Base-by-base conservation (phyloP, 2,888 invertebrate species). In the Eristalis intricaria region DNA sequence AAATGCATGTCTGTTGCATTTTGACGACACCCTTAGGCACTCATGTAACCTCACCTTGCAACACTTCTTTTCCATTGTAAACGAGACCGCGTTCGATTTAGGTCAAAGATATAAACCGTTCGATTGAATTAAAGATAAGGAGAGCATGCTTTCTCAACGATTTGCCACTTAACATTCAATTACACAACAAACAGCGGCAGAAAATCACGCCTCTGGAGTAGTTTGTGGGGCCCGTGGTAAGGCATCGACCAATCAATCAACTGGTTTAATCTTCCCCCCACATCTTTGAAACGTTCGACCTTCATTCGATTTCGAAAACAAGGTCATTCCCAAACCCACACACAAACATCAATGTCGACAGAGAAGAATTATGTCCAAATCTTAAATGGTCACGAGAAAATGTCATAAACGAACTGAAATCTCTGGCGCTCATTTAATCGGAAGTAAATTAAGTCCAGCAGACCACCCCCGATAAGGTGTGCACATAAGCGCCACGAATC, bases 331-430 rank as follows among this genome's bases (percentile, higher is more conserved):
- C 22, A 40, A 35, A 4, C 50, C 11, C 26, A 32, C 8, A n/a
- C 22, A 3, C 38, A 69, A 35, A 43, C 13, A 35, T 10, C 10
- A 38, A 68, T 26, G 61, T 56, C 22, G 8, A 19, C 8, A 35
- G 10, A 7, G 4, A 64, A 64, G 26, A 78, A 69, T 61, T 69
- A 32, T 66, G 7, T 29, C n/a, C 56, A 56, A 74, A 73, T 38
- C 68, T 78, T 15, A 73, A 79, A 74, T 58, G 56, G 75, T 81
- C 81, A 81, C 75, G 69, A 56, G 56, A 74, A 43, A 58, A 23
- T 61, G 56, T 60, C 65, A 65, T 75, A 70, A 66, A 70, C n/a
- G 60, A 75, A 56, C 35, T 38, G 11, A 22, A 64, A 26, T 19
- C 43, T 4, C 23, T 32, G 19, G 2, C 13, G 13, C 19, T 19